These are phyloP conservation scores for Heliocidaris erythrogramma DNA, from an alignment of 35 echinoderm and acorn worm genomes.

Conservation along the genomic window DNA sequence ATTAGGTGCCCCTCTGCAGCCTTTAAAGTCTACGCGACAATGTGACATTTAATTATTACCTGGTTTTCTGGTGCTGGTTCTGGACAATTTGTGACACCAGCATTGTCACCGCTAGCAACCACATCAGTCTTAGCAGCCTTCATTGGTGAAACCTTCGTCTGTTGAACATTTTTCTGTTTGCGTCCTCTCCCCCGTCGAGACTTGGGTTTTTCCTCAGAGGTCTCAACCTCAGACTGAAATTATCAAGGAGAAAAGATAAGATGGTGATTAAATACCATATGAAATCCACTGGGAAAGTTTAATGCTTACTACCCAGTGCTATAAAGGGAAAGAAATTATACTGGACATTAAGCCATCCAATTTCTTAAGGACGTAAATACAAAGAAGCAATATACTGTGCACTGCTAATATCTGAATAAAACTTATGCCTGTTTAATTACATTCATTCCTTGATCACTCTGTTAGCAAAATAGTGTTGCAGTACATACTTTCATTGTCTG, in stretches of 20 bases:
- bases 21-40: too few species aligned
- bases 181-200: background rate
- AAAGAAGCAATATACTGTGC: too few species aligned
- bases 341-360: background rate
- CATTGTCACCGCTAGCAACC: background rate
- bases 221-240: slow-evolving; percentile 19
- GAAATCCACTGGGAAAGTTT: background rate
- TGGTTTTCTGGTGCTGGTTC: background rate
- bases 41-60: background rate
- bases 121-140: background rate
- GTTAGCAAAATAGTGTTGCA: background rate
- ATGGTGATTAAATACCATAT: background rate
- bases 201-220: background rate
- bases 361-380: background rate
- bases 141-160: background rate
- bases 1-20: too few species aligned
- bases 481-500: background rate
- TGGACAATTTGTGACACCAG: background rate
- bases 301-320: too few species aligned
- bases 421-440: too few species aligned
- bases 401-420: too few species aligned
- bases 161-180: background rate
- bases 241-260: background rate
- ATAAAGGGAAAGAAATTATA: background rate
- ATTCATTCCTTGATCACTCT: too few species aligned